Percentiles rank a stretch among this genome's conserved stretches.
phyloP scores from a whole-genome alignment of 1,140 invertebrate species.

The Panagrolaimus sp. region DNA sequence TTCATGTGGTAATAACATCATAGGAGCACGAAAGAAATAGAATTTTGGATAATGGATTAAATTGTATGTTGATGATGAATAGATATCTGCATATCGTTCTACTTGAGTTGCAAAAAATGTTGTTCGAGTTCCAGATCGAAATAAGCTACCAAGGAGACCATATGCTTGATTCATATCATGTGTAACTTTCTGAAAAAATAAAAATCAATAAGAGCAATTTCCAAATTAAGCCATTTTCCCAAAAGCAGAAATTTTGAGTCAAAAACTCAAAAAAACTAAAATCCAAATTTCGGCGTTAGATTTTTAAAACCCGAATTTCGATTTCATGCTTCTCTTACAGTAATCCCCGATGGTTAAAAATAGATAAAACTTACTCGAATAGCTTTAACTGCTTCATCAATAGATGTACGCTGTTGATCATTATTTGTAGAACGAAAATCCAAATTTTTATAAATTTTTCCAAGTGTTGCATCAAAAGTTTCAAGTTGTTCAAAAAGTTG shows the following conservation, averaged over 20 bases:
- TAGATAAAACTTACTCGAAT: background rate
- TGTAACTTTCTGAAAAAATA: constrained; percentile 69
- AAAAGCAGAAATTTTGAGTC: too few species aligned
- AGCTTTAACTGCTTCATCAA: background rate
- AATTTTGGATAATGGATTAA: constrained; percentile 96
- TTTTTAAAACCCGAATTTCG: too few species aligned
- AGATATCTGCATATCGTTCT: constrained; percentile 91
- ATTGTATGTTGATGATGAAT: constrained; percentile 89
- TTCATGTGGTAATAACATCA: constrained; percentile 82
- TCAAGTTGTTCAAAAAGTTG: constrained; percentile 84
- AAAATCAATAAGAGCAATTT: background rate
- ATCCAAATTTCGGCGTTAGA: too few species aligned
- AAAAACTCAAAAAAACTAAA: too few species aligned
- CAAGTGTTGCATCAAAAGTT: constrained; percentile 78
- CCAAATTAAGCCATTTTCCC: too few species aligned
- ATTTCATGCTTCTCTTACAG: background rate
- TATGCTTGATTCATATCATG: constrained; percentile 98
- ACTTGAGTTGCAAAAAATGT: constrained; percentile 96
- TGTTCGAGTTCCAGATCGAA: constrained; percentile 81
- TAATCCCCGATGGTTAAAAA: background rate
- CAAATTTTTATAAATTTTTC: constrained; percentile 90
- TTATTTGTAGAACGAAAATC: constrained; percentile 62
- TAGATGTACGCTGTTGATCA: background rate
- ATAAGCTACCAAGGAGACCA: constrained; percentile 91
- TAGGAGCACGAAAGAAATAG: constrained; percentile 67